phyloP scores from a whole-genome alignment of 1,140 invertebrate species.

The Sarcophaga bullata region DNA sequence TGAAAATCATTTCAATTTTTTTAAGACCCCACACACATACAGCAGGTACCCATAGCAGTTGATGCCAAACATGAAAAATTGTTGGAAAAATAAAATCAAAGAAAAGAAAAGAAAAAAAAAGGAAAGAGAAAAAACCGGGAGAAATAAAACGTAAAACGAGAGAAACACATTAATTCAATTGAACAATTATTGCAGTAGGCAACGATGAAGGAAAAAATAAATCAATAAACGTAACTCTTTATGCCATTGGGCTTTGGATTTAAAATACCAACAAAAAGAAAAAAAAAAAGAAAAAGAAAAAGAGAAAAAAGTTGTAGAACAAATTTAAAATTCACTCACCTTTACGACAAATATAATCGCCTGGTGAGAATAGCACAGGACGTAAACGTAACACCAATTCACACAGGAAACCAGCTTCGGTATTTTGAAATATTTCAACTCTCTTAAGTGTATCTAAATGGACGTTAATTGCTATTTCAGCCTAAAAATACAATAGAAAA shows the following conservation, averaged over 20 bases:
- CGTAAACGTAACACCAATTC: conserved; percentile 93
- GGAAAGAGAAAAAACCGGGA: not conserved
- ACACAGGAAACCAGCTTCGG: conserved; percentile 97
- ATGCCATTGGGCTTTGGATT: too few species aligned
- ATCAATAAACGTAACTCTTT: not conserved
- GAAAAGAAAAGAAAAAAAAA: not conserved
- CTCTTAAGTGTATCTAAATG: conserved; percentile 97
- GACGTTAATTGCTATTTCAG: conserved; percentile 98
- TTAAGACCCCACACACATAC: too few species aligned
- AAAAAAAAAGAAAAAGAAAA: not conserved
- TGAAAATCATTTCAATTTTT: too few species aligned
- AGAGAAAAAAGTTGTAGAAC: not conserved
- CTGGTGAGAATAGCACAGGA: conserved; percentile 96
- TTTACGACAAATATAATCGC: conserved; percentile 99
- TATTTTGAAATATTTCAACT: conserved; percentile 99
- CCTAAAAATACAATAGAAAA: conserved; percentile 62
- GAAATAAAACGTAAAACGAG: not conserved
- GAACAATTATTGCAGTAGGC: not conserved
- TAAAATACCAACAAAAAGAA: too few species aligned
- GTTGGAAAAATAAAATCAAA: too few species aligned
- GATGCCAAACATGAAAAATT: too few species aligned
- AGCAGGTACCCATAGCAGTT: too few species aligned
- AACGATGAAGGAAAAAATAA: not conserved
- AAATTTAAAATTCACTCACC: conserved; percentile 71
- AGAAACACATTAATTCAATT: conserved; percentile 29